phyloP scores from a whole-genome alignment of 2,888 invertebrate genomes.

The Apantesis nais region DNA sequence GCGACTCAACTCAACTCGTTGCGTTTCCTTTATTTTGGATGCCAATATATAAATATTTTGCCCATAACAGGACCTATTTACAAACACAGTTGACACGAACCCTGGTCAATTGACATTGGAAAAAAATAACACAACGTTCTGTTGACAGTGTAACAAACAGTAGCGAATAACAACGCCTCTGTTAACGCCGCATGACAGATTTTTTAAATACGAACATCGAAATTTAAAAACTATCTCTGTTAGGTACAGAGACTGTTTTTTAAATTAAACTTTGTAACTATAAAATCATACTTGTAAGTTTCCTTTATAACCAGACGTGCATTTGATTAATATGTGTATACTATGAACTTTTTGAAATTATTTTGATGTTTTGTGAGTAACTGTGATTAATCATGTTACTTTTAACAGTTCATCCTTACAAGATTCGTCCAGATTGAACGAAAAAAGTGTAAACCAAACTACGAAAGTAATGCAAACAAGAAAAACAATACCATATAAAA shows the following conservation, averaged over 20 bases:
- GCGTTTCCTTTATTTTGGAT: neutral
- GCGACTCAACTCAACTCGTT: no score
- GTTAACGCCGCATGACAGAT: neutral
- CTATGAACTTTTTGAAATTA: neutral
- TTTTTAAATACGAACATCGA: slow-evolving; percentile 11
- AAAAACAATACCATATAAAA: neutral
- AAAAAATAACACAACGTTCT: slow-evolving; percentile 17
- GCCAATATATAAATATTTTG: slow-evolving; percentile 20
- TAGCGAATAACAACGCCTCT: slow-evolving; percentile 12
- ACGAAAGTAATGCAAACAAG: neutral
- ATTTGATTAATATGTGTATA: neutral
- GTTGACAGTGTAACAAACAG: slow-evolving; percentile 20
- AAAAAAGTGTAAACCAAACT: neutral
- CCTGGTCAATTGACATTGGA: slow-evolving; percentile 14
- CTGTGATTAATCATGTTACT: neutral
- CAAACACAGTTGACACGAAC: slow-evolving; percentile 25
- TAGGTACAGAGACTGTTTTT: no score
- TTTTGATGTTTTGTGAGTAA: neutral
- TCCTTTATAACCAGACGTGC: neutral
- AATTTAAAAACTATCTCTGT: neutral
- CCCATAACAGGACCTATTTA: slow-evolving; percentile 7
- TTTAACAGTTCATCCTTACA: neutral
- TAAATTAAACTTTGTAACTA: neutral
- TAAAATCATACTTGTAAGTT: neutral
- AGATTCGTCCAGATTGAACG: neutral